A percentile compares a stretch with the other conserved stretches of the same genome.
phyloP scores from a whole-genome alignment of 2,797 vertebrate species.

The Rhodeus uyekii region DNA sequence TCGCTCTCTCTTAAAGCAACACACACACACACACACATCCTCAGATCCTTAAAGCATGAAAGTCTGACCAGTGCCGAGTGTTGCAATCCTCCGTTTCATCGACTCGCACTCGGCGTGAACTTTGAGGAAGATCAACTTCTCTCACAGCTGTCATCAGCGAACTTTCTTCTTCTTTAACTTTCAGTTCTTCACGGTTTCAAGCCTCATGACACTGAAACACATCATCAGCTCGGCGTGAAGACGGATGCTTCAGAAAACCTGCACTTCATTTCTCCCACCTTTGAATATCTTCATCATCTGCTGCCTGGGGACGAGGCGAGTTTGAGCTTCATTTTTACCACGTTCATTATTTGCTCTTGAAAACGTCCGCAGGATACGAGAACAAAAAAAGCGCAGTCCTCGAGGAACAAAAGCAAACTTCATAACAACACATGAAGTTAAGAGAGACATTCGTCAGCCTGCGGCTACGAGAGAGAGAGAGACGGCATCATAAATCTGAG shows the following conservation, averaged over 20 bases:
- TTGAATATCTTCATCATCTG: conserved; percentile 65
- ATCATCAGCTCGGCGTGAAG: neutral
- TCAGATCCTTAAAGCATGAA: neutral
- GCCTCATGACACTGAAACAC: neutral
- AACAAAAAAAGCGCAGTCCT: neutral
- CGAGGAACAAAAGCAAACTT: conserved; percentile 50
- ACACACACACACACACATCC: too few species aligned
- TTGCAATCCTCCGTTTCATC: neutral
- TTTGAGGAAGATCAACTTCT: neutral
- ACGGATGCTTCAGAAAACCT: conserved; percentile 9
- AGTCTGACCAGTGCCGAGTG: neutral
- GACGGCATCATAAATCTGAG: conserved; percentile 6
- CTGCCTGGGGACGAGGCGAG: conserved; percentile 62
- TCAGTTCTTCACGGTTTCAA: neutral
- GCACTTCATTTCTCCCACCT: conserved; percentile 51
- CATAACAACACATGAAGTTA: conserved; percentile 26
- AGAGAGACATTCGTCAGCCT: conserved; percentile 35
- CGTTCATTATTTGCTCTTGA: conserved; percentile 55
- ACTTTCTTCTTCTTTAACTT: too few species aligned
- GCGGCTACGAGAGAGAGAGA: neutral
- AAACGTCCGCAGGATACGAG: conserved; percentile 55
- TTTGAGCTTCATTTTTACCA: conserved; percentile 57
- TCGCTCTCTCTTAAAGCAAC: neutral
- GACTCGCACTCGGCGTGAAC: neutral
- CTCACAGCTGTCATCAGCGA: neutral